Base-by-base conservation (phyloP, 2,113 vertebrate species). In the Osmerus eperlanus region DNA sequence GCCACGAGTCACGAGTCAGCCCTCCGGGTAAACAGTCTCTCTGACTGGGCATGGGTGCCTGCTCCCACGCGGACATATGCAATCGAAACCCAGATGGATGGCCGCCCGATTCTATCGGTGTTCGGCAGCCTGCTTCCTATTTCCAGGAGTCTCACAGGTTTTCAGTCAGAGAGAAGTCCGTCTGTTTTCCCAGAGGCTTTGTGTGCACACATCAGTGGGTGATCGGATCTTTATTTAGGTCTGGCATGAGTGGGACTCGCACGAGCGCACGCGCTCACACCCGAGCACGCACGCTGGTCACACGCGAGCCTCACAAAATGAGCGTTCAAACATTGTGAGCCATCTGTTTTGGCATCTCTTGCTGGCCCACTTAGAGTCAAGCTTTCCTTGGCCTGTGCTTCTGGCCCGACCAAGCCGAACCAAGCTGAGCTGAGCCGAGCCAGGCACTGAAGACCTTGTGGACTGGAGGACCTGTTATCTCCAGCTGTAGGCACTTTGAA, bases 311-410 rank as follows among this genome's bases (percentile, higher is more conserved):
- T 0, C 29, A n/a, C 62, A 6, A 64, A 64, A 64, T 36, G 29
- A 64, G 29, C 15, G 36, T 67, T 64, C 74, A 71, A 71, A 28
- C 64, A 60, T 70, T 29, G 32, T 6, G 63, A 67, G 41, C 72
- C 64, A 52, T 67, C 72, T 64, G 68, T 51, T 66, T 69, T 28
- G 28, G 52, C 19, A 29, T 51, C 51, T 61, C 47, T 68, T 23
- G 3, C 18, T 52, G 65, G 72, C 65, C 36, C 62, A 66, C 23
- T 65, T 65, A 63, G 13, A 70, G 64, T 28, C 23, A 59, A 28
- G 61, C 41, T 71, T 56, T 75, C 71, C 71, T 62, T 74, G 68
- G 41, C 14, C n/a, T 32, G 41, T 56, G 21, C 73, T n/a, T 67
- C 53, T 63, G 61, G 3, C 9, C 61, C 18, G 29, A 18, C 32